Evolutionary conservation across 2,797 vertebrate species (phyloP).

Genomic region (Myiotriccus ornatus): DNA sequence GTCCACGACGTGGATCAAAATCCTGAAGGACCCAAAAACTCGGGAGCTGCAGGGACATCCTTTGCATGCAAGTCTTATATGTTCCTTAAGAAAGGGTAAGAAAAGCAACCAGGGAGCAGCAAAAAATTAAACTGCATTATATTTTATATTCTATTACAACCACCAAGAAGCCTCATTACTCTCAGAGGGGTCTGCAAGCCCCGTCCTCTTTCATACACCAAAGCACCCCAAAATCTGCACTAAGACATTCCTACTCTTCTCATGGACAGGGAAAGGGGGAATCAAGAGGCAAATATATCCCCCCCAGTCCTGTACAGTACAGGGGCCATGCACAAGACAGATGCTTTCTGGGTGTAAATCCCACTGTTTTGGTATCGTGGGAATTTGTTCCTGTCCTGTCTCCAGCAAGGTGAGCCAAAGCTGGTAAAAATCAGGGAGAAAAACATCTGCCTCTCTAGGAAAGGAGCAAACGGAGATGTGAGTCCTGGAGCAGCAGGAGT

Average conservation of each 20-base stretch:
- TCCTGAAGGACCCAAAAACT: not conserved
- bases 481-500: not conserved
- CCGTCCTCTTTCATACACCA: not conserved
- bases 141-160: not conserved
- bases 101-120: not conserved
- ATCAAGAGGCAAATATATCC: not conserved
- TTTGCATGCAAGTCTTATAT: not conserved
- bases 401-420: not conserved
- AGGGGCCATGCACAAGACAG: not conserved
- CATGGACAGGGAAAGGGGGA: not conserved
- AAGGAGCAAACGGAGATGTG: fast-evolving
- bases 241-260: not conserved
- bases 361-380: not conserved
- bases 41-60: not conserved
- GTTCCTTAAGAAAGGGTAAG: not conserved
- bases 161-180: not conserved
- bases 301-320: fast-evolving
- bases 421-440: not conserved
- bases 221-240: not conserved
- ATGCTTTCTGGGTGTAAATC: not conserved
- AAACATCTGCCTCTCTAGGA: not conserved
- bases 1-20: not conserved
- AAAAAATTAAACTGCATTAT: not conserved
- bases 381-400: not conserved
- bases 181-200: not conserved